Conservation (phyloP, 1,140 invertebrate species). For the Leucophenga varia region DNA sequence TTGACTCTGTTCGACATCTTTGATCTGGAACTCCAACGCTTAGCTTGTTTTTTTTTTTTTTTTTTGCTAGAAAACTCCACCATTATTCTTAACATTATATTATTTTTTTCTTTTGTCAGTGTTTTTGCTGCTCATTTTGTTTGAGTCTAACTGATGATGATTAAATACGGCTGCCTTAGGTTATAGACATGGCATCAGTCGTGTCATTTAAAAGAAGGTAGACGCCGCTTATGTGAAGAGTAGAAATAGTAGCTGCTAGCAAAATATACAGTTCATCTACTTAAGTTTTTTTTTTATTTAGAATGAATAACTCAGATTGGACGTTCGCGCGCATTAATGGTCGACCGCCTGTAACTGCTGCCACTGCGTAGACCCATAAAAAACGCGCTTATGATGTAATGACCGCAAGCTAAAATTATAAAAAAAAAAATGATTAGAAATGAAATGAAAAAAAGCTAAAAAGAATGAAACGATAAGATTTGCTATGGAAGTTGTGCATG, state of each 20-base stretch:
- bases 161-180: constrained; percentile 50
- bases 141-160: constrained; percentile 54
- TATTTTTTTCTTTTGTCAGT: constrained; percentile 26
- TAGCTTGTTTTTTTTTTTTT: too few species aligned
- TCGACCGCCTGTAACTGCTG: too few species aligned
- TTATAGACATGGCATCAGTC: constrained; percentile 54
- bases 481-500: constrained; percentile 38
- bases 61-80: constrained; percentile 49
- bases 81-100: too few species aligned
- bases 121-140: too few species aligned
- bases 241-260: constrained; percentile 2
- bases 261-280: too few species aligned
- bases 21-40: too few species aligned
- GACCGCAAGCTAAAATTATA: constrained; percentile 28
- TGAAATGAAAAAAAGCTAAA: too few species aligned
- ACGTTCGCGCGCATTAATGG: constrained; percentile 50
- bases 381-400: constrained; percentile 54
- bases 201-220: constrained; percentile 54
- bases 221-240: constrained; percentile 2
- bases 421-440: constrained; percentile 4
- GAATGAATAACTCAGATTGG: too few species aligned
- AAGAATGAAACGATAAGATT: constrained; percentile 5
- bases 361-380: constrained; percentile 9
- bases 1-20: too few species aligned
- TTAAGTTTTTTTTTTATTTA: too few species aligned